phyloP scores from a whole-genome alignment of 2,888 invertebrate species.

The Erebia aethiops region DNA sequence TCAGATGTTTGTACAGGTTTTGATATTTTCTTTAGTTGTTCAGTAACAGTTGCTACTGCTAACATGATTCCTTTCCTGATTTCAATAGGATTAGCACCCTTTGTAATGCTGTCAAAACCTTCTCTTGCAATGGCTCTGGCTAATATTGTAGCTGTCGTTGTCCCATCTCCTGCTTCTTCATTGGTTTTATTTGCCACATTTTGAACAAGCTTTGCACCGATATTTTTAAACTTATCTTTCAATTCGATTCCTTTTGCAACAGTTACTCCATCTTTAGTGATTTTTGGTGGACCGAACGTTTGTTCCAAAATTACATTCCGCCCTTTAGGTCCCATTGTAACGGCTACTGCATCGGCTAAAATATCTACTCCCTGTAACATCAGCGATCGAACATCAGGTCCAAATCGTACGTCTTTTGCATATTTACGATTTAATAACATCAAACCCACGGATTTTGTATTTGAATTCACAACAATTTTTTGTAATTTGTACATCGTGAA shows the following conservation, averaged over 20 bases:
- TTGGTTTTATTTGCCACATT: constrained; percentile 99
- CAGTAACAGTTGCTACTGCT: constrained; percentile 96
- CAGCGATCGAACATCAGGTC: constrained; percentile 95
- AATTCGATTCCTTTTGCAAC: constrained; percentile 99
- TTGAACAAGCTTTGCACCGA: constrained; percentile 98
- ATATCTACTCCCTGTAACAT: constrained; percentile 99
- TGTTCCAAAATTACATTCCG: constrained; percentile 99
- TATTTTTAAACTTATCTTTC: constrained; percentile 98
- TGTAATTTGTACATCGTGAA: constrained; percentile 53
- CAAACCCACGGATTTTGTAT: constrained; percentile 12
- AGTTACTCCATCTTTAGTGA: constrained; percentile 99
- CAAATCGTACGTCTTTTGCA: constrained; percentile 98
- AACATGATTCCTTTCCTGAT: constrained; percentile 94
- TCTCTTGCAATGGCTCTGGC: constrained; percentile 99
- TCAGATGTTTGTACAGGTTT: constrained; percentile 96
- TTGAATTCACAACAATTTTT: constrained; percentile 34
- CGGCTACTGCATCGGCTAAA: constrained; percentile 98
- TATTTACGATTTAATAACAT: constrained; percentile 61
- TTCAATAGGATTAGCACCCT: constrained; percentile 98
- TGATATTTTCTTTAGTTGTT: constrained; percentile 92
- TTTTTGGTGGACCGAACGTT: constrained; percentile 99
- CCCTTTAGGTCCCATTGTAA: constrained; percentile 99
- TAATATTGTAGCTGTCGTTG: constrained; percentile 98
- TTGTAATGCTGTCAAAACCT: constrained; percentile 98
- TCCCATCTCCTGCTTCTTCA: constrained; percentile 99